Base-by-base conservation (phyloP, 2,888 invertebrate species). In the Tryphoninae sp. region DNA sequence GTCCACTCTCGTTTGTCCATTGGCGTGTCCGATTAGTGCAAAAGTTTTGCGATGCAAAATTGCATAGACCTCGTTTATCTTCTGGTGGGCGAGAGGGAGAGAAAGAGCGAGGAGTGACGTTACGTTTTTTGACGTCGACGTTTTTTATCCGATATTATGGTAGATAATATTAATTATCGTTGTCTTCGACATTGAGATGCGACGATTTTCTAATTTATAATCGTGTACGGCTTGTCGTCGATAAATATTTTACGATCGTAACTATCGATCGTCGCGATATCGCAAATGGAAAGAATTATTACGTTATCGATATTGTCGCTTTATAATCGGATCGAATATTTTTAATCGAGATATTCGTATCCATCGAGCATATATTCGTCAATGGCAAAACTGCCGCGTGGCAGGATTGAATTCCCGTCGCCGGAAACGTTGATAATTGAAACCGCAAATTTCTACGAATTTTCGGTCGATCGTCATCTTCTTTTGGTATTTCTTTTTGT, bases 111-210 rank as follows among this genome's bases (percentile, higher is more conserved):
- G 13, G 45, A 51, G 59, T 59, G 65, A 58, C 65, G 45, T 55
- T 26, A 53, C 67, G 19, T 19, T 1, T 19, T 19, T 19, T 0
- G 19, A 19, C 19, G 65, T 51, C 68, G 69, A 69, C 88, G 86
- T 90, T 90, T 82, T 86, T 90, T 91, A 91, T 68, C 53, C 68
- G 61, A 61, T 55, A 59, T 76, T 22, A 51, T 11, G 8, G 3
- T 11, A 16, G 23, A 6, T 9, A 16, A 11, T 53, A 64, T 9
- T 16, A 9, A 4, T 45, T 45, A 26, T 22, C 19, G 58, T 11
- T 55, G 65, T 59, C n/a, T 33, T 33, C 33, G 33, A 33, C 33
- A 33, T 33, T 33, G 6, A 33, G 33, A 33, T 33, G 1, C 55
- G 33, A 75, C 33, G 58, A 75, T 58, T 40, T 62, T 13, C 62